These are phyloP conservation scores for Sympetrum striolatum DNA, from an alignment of 2,888 invertebrate genomes.

Conservation along the genomic window DNA sequence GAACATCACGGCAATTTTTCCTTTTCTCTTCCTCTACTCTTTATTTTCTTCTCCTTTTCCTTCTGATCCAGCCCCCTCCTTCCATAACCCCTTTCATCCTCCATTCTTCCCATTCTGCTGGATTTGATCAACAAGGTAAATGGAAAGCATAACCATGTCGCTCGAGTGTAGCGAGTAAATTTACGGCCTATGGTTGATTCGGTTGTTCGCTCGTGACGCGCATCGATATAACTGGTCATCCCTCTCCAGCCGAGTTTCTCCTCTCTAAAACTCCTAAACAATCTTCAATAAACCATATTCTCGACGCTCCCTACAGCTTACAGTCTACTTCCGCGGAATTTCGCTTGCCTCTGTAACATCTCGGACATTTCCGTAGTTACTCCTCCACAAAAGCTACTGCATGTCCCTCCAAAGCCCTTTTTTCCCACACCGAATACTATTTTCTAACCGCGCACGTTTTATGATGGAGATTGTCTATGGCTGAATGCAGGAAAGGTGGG, in stretches of 20 bases:
- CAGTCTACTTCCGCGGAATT: not conserved
- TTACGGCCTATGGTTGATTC: constrained; percentile 34
- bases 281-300: not conserved
- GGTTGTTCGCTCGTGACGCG: constrained; percentile 19
- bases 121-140: constrained; percentile 38
- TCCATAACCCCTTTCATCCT: not conserved
- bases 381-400: no score
- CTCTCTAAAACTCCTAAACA: not conserved
- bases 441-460: no score
- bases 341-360: not conserved
- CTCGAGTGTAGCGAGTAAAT: constrained; percentile 27
- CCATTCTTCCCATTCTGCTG: not conserved
- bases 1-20: not conserved
- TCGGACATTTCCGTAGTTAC: no score
- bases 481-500: no score
- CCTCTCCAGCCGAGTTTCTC: not conserved
- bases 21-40: not conserved
- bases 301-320: not conserved
- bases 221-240: not conserved
- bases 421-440: no score
- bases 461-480: no score
- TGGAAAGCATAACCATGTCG: constrained; percentile 39
- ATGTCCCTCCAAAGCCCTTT: no score
- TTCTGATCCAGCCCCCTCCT: not conserved
- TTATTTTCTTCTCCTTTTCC: not conserved